Evolutionary conservation across 2,797 vertebrate species (phyloP).

Genomic region (Sebastes glaucus): DNA sequence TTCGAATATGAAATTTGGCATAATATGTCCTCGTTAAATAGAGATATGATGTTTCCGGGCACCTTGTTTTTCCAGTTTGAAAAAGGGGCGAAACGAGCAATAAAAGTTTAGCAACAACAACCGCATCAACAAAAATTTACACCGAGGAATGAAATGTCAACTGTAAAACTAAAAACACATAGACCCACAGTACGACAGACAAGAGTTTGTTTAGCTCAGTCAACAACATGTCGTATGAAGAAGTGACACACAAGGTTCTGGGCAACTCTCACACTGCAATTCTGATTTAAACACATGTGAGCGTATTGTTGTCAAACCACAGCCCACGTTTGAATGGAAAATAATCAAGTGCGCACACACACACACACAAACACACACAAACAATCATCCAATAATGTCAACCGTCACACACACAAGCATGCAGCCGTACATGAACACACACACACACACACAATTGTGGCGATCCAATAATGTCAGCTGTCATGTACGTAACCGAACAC

Average conservation of each 20-base stretch:
- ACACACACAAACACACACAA: conserved; percentile 28
- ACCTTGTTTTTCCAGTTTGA: not conserved
- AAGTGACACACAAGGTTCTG: not conserved
- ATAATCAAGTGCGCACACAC: conserved; percentile 25
- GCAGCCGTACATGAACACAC: not conserved
- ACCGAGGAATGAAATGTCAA: not conserved
- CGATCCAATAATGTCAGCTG: conserved; percentile 67
- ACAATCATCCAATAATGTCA: conserved; percentile 56
- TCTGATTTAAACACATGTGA: conserved; percentile 11
- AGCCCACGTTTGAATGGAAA: conserved; percentile 35
- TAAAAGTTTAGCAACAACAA: not conserved
- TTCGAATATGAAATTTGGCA: no score
- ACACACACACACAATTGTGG: conserved; percentile 8
- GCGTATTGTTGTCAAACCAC: conserved; percentile 31
- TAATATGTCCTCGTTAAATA: not conserved
- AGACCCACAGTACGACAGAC: not conserved
- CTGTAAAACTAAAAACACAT: not conserved
- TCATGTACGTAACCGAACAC: conserved; percentile 56
- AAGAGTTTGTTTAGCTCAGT: conserved; percentile 3
- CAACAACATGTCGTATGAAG: not conserved
- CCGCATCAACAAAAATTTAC: not conserved
- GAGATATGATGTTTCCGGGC: not conserved
- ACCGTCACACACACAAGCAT: conserved; percentile 26
- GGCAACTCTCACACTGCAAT: not conserved
- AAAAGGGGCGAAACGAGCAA: not conserved